phyloP scores from a whole-genome alignment of 2,797 vertebrate species.

The Parauchenoglanis ngamensis region DNA sequence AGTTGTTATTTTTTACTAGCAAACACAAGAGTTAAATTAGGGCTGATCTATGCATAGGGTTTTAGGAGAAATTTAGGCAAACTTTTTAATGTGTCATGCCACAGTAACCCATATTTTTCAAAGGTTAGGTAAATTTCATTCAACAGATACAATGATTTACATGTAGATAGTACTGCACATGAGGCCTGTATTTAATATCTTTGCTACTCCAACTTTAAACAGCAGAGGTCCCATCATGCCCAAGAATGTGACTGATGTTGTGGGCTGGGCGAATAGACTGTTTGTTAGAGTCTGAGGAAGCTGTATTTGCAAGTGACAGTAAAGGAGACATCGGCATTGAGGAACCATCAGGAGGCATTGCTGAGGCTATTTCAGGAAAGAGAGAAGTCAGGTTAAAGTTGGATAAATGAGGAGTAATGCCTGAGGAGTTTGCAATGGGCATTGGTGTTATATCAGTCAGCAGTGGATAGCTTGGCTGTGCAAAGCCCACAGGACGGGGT shows the following conservation, averaged over 20 bases:
- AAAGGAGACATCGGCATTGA: slow-evolving; percentile 94
- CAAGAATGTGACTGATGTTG: slow-evolving; percentile 99
- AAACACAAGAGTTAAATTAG: background rate
- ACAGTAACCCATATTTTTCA: background rate
- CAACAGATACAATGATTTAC: background rate
- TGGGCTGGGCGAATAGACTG: slow-evolving; percentile 96
- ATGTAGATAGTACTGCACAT: background rate
- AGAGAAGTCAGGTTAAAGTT: slow-evolving; percentile 97
- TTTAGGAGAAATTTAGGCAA: slow-evolving; percentile 10
- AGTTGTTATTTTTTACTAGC: slow-evolving; percentile 25
- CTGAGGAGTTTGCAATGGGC: slow-evolving; percentile 90
- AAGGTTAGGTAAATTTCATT: background rate
- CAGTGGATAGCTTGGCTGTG: slow-evolving; percentile 94
- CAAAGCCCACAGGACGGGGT: slow-evolving; percentile 93
- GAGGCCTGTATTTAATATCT: background rate
- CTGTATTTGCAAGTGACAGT: slow-evolving; percentile 91
- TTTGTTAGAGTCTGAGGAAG: slow-evolving; percentile 89
- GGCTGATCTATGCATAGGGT: slow-evolving; percentile 5
- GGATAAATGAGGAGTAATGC: slow-evolving; percentile 88
- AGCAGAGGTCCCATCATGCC: slow-evolving; percentile 96
- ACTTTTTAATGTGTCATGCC: background rate
- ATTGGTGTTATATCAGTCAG: slow-evolving; percentile 96
- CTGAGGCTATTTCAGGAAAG: slow-evolving; percentile 95
- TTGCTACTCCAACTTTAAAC: slow-evolving; percentile 70
- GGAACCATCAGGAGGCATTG: slow-evolving; percentile 91